phyloP scores from a whole-genome alignment of 2,113 vertebrate species.

The Takifugu bimaculatus region DNA sequence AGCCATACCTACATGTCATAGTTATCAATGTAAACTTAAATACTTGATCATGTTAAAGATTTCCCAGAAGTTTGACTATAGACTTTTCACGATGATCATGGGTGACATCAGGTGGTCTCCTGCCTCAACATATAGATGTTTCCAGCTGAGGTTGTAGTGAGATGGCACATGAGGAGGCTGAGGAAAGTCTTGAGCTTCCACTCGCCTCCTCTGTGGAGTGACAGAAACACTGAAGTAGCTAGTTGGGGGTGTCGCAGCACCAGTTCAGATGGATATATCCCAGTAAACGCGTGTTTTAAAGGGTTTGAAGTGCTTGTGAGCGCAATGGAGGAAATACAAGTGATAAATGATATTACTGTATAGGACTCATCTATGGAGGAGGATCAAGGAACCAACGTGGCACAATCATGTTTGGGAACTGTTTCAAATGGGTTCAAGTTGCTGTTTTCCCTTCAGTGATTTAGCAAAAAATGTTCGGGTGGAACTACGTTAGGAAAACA shows the following conservation, averaged over 20 bases:
- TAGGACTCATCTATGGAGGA: background rate
- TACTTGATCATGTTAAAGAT: conserved; percentile 1
- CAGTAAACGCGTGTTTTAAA: conserved; percentile 40
- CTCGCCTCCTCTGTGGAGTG: background rate
- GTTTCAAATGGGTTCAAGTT: too few relatives aligned
- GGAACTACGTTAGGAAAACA: too few relatives aligned
- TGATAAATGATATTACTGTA: background rate
- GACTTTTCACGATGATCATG: conserved; percentile 14
- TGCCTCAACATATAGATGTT: conserved; percentile 10
- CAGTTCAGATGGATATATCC: conserved; percentile 27
- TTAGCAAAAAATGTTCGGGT: too few relatives aligned
- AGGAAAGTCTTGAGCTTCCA: too few relatives aligned
- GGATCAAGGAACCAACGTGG: background rate
- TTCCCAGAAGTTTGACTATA: conserved; percentile 28
- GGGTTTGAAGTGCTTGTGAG: conserved; percentile 19
- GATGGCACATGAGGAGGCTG: conserved; percentile 42
- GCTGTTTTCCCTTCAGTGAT: too few relatives aligned
- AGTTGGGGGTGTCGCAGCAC: conserved; percentile 60
- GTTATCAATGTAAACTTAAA: conserved; percentile 31
- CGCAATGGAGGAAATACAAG: background rate
- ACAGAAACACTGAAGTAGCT: conserved; percentile 25
- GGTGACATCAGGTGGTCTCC: conserved; percentile 10
- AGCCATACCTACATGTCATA: conserved; percentile 31
- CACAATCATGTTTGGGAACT: too few relatives aligned
- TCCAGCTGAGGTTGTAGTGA: conserved; percentile 46